These are phyloP conservation scores for Drosophila guanche DNA, from an alignment of 1,140 invertebrate genomes.

Conservation along the genomic window DNA sequence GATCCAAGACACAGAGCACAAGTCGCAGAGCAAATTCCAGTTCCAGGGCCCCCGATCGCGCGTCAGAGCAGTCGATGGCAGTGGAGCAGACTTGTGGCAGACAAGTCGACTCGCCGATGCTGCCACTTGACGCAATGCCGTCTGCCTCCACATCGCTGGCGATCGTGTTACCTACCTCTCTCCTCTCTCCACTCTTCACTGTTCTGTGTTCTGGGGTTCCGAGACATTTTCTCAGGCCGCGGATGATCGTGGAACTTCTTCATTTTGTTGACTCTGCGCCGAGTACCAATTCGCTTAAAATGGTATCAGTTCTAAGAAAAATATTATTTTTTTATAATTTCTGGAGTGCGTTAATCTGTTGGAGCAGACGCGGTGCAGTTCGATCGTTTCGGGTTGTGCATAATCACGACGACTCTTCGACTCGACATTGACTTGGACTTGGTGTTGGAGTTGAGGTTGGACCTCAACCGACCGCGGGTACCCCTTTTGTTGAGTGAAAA, in stretches of 20 bases:
- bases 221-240: conserved; percentile 55
- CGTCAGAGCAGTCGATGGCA: not conserved
- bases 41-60: too few species aligned
- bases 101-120: conserved; percentile 70
- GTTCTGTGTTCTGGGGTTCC: not conserved
- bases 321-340: conserved; percentile 83
- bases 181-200: not conserved
- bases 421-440: conserved; percentile 3
- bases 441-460: too few species aligned
- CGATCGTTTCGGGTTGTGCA: conserved; percentile 62
- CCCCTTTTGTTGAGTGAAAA: conserved; percentile 45
- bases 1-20: conserved; percentile 1
- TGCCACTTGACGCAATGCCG: conserved; percentile 74
- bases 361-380: conserved; percentile 41
- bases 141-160: conserved; percentile 53
- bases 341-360: conserved; percentile 81
- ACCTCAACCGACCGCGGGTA: not conserved
- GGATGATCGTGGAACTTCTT: conserved; percentile 60
- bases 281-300: conserved; percentile 83
- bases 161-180: conserved; percentile 54
- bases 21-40: not conserved
- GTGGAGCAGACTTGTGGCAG: conserved; percentile 64
- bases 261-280: conserved; percentile 61
- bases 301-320: conserved; percentile 83
- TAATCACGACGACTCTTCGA: conserved; percentile 57